phyloP scores from a whole-genome alignment of 1,140 invertebrate genomes.

The Camponotus floridanus region DNA sequence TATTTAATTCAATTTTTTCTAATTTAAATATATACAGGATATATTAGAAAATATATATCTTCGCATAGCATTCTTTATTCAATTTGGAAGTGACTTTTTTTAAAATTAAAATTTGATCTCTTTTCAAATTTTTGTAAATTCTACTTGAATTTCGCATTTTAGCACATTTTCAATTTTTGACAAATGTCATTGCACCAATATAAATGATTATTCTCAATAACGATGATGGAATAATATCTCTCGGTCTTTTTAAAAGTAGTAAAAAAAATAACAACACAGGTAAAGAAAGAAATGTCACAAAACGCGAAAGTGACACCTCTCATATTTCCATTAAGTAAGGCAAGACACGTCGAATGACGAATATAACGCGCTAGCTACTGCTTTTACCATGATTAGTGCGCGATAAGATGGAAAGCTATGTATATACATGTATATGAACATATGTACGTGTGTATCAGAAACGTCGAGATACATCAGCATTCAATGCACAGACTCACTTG shows the following conservation, averaged over 20 bases:
- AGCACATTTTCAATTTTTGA: conserved; percentile 17
- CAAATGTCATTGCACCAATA: neutral
- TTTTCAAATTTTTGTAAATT: neutral
- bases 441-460: conserved; percentile 31
- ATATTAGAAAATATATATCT: neutral
- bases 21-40: neutral
- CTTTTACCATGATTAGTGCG: conserved; percentile 80
- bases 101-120: neutral
- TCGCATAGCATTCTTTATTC: neutral
- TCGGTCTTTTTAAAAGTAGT: conserved; percentile 62
- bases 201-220: neutral
- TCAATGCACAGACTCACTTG: conserved; percentile 51
- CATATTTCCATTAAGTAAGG: conserved; percentile 80
- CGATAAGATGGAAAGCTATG: conserved; percentile 62
- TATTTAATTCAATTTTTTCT: neutral
- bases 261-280: conserved; percentile 33
- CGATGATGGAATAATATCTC: conserved; percentile 50
- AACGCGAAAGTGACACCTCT: conserved; percentile 67
- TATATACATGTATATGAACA: conserved; percentile 45
- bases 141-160: neutral
- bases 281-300: conserved; percentile 56
- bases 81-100: neutral
- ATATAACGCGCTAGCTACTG: conserved; percentile 69
- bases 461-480: conserved; percentile 10
- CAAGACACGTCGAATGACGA: conserved; percentile 70